Evolutionary conservation across 1,140 invertebrate species (phyloP), one percentile per base, ranked within the genome.

Genomic region (Drosophila malerkotliana): DNA sequence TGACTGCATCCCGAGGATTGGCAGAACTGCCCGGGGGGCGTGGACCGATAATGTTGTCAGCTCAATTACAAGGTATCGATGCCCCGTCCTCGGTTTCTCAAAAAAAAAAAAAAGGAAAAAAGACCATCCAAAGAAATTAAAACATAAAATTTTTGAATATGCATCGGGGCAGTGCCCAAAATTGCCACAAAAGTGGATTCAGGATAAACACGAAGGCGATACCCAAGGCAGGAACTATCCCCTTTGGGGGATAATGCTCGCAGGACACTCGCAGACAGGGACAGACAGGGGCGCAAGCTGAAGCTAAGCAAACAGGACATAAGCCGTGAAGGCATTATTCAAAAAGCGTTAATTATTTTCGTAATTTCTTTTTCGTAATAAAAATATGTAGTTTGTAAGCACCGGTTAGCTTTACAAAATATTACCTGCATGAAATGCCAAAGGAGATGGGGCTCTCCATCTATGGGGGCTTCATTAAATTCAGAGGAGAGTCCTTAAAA

Each of bases 21-120:
- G 24, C 26, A 14, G 12, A 34, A 28, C 26, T 7, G 26, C 6
- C 14, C n/a, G 12, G 9, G 10, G 39, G 72, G 72, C 60, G 71
- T 74, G 49, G 39, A 12, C 55, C 71, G 72, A 74, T 74, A 74
- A 74, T 74, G 71, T 66, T 74, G 72, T 74, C 72, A 74, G 71
- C 48, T 66, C 53, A 75, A 74, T 74, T 74, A 74, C 53, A 74
- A 47, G 48, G n/a, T 6, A 68, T 68, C 8, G 30, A 34, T 68
- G 44, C 24, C 32, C 12, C 15, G 1, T 10, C 26, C n/a, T 2
- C 10, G 14, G 1, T 12, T 14, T 4, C 12, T 41, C 49, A 10
- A 21, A 7, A 7, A 12, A 24, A 44, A 28, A 26, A 10, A 7
- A 21, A 24, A 32, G n/a, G 56, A 51, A n/a, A 15, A n/a, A 73